phyloP scores from a whole-genome alignment of 2,797 vertebrate species.

The Xiphophorus birchmanni region DNA sequence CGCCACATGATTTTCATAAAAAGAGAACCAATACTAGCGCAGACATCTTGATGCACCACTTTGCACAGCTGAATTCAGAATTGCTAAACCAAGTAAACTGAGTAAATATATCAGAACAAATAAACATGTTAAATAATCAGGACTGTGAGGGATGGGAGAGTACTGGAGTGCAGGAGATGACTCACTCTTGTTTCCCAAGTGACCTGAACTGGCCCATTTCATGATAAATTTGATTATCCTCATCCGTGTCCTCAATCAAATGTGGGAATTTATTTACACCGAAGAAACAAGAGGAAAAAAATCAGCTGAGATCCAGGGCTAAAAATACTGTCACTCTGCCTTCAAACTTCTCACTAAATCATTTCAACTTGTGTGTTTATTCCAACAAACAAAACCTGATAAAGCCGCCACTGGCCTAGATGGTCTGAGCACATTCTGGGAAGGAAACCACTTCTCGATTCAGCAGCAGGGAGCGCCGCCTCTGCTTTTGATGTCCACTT shows the following conservation, averaged over 20 bases:
- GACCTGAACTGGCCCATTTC: constrained; percentile 32
- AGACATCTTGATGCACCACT: not conserved
- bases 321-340: constrained; percentile 3
- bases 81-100: not conserved
- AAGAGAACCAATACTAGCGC: constrained; percentile 8
- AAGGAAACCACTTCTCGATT: constrained; percentile 10
- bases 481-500: constrained; percentile 26
- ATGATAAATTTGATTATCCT: constrained; percentile 24
- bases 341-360: not conserved
- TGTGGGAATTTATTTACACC: constrained; percentile 15
- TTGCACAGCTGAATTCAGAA: not conserved
- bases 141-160: not conserved
- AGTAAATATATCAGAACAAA: not conserved
- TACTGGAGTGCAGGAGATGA: not conserved
- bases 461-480: constrained; percentile 19
- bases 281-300: constrained; percentile 8
- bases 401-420: constrained; percentile 28
- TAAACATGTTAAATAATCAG: not conserved
- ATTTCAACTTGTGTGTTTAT: constrained; percentile 7
- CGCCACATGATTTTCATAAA: not conserved
- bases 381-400: constrained; percentile 4
- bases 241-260: constrained; percentile 5
- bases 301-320: not conserved
- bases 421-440: not conserved
- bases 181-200: constrained; percentile 8